These are phyloP conservation scores for Apantesis nais DNA, from an alignment of 2,888 invertebrate species.

Conservation along the genomic window DNA sequence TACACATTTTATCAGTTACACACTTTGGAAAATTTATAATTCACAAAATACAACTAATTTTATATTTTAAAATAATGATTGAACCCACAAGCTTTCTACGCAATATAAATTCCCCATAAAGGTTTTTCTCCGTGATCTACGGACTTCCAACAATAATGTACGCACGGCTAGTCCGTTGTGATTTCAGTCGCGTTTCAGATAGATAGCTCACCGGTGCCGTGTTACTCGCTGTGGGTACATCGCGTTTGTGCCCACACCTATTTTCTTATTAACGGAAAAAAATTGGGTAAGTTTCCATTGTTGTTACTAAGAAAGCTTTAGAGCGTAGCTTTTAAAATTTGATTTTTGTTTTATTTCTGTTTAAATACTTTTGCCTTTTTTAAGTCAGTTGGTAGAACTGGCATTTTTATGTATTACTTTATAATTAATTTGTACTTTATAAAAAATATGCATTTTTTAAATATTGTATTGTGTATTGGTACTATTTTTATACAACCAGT, in stretches of 20 bases:
- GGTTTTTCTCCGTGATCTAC: background rate
- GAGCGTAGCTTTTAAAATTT: too few species aligned
- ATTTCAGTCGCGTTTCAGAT: constrained; percentile 44
- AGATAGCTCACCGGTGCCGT: constrained; percentile 21
- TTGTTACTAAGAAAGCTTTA: background rate
- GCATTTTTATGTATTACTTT: too few species aligned
- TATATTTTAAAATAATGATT: background rate
- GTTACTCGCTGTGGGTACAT: background rate
- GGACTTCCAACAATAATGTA: constrained; percentile 35
- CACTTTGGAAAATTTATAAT: too few species aligned
- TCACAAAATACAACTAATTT: too few species aligned
- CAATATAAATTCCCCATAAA: background rate
- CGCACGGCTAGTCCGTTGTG: constrained; percentile 32
- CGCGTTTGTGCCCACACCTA: background rate
- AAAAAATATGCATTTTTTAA: too few species aligned
- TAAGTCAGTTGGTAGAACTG: too few species aligned
- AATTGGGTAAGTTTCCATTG: constrained; percentile 5
- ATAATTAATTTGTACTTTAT: too few species aligned
- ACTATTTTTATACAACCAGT: too few species aligned
- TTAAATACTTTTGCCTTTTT: too few species aligned
- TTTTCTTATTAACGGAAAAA: background rate
- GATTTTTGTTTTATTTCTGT: too few species aligned
- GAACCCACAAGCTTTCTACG: background rate
- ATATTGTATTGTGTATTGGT: too few species aligned
- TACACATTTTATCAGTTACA: too few species aligned